Conservation (phyloP, 2,113 vertebrate genomes). For the Tinamus guttatus region DNA sequence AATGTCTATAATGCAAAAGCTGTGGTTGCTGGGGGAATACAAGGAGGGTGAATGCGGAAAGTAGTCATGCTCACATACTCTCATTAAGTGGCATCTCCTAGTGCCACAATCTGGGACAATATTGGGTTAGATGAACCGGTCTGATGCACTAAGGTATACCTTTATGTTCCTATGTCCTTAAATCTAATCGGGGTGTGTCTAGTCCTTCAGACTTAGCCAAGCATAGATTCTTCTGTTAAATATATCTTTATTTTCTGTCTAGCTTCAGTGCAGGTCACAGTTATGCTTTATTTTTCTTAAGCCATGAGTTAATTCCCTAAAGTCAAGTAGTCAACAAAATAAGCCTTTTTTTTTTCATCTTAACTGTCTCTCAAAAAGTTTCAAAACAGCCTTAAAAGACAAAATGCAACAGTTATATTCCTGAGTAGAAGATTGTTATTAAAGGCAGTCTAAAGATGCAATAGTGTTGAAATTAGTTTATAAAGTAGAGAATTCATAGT, state of each 20-base stretch:
- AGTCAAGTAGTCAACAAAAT: not conserved
- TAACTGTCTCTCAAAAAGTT: not conserved
- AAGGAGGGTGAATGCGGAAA: not conserved
- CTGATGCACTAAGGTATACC: not conserved
- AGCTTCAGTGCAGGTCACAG: not conserved
- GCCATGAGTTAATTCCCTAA: not conserved
- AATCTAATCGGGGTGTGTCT: not conserved
- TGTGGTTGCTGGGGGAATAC: not conserved
- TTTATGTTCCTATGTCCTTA: not conserved
- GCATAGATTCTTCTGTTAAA: not conserved
- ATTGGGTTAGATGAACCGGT: fast-evolving
- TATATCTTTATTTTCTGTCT: not conserved
- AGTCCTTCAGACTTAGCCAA: not conserved
- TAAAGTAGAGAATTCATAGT: not conserved
- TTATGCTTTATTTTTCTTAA: not conserved
- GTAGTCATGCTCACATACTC: not conserved
- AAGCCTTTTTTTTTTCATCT: not conserved
- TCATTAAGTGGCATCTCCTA: not conserved
- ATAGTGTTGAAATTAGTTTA: not conserved
- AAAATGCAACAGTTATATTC: not conserved
- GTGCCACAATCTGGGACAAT: not conserved
- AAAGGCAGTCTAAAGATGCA: not conserved
- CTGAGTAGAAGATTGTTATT: not conserved
- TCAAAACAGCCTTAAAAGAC: not conserved
- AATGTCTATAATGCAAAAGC: not conserved